phyloP scores from a whole-genome alignment of 2,888 invertebrate genomes.

The Conops quadrifasciatus region DNA sequence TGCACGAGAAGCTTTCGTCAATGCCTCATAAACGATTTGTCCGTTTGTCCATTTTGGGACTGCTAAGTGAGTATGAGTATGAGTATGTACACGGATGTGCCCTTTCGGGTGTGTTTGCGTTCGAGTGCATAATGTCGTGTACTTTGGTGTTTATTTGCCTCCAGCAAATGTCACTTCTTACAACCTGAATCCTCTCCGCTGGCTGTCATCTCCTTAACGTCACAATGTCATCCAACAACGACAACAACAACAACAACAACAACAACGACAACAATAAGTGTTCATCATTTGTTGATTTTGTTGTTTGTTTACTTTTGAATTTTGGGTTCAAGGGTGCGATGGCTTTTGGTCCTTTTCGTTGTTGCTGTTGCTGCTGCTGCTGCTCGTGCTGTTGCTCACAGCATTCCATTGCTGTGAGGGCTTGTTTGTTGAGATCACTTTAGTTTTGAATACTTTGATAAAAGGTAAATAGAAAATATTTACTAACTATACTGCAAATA shows the following conservation, averaged over 20 bases:
- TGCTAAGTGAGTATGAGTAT: not conserved
- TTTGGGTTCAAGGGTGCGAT: conserved; percentile 2
- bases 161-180: conserved; percentile 28
- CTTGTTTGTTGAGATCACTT: not conserved
- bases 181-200: conserved; percentile 5
- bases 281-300: conserved; percentile 1
- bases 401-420: not conserved
- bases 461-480: conserved; percentile 8
- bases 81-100: not conserved
- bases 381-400: no score
- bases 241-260: not conserved
- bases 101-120: not conserved
- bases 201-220: not conserved
- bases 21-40: not conserved
- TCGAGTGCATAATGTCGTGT: not conserved
- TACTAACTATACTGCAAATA: no score
- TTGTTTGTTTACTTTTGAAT: conserved; percentile 18
- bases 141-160: conserved; percentile 18
- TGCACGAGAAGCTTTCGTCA: not conserved
- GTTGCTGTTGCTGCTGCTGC: not conserved
- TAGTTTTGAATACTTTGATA: conserved; percentile 5
- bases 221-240: not conserved
- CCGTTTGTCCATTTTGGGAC: not conserved
- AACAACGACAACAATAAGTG: not conserved
- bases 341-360: not conserved